A percentile compares a stretch with the other conserved stretches of the same genome.
phyloP scores from a whole-genome alignment of 2,888 invertebrate species.

The Eristalis intricaria region DNA sequence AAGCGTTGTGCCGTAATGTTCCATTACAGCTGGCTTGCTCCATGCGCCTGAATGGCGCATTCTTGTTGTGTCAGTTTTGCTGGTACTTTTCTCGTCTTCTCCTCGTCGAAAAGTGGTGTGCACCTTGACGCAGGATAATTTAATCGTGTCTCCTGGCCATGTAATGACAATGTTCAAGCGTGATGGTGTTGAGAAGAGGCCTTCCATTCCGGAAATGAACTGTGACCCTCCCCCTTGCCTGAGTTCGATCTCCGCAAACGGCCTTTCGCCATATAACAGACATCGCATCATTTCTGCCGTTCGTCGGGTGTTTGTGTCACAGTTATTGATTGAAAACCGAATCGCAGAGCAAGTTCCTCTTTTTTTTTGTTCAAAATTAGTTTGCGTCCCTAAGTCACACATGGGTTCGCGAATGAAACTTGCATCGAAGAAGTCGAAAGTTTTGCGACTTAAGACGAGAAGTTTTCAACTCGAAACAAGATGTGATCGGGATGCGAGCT shows the following conservation, averaged over 20 bases:
- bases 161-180: neutral
- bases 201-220: no score
- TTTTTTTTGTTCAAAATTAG: neutral
- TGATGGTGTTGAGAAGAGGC: neutral
- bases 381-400: no score
- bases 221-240: no score
- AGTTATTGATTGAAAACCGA: no score
- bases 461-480: neutral
- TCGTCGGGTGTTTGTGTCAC: no score
- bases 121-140: constrained; percentile 18
- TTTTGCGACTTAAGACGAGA: neutral
- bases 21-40: constrained; percentile 1
- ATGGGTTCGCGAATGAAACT: neutral
- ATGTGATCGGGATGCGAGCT: neutral
- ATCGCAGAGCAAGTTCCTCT: neutral
- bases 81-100: neutral
- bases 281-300: no score
- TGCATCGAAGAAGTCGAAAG: neutral
- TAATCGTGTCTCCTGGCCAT: constrained; percentile 7
- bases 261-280: no score
- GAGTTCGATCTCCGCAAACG: no score
- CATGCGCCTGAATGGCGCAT: constrained; percentile 4
- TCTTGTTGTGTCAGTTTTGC: neutral
- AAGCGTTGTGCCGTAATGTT: constrained; percentile 10
- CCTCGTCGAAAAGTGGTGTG: neutral